Evolutionary conservation across 2,888 invertebrate genomes (phyloP).

Genomic region (Perithous albicinctus): DNA sequence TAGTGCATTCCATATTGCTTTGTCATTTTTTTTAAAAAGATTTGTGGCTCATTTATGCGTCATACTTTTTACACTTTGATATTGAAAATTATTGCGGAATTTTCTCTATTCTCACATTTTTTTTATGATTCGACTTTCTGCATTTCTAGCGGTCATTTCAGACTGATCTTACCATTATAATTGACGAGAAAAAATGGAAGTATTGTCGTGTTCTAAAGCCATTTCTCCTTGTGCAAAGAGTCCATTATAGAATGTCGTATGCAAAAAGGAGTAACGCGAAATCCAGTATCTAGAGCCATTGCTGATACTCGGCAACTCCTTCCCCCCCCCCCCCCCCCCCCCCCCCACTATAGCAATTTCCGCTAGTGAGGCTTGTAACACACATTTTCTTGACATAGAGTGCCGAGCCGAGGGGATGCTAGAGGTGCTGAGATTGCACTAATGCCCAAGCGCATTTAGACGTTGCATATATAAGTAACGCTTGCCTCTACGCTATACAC

Average conservation of each 20-base stretch:
- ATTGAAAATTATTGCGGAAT: neutral
- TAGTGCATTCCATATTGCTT: no score
- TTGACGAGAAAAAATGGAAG: neutral
- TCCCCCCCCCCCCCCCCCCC: no score
- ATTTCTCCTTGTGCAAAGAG: conserved; percentile 2
- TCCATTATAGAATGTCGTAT: conserved; percentile 10
- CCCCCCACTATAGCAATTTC: conserved; percentile 55
- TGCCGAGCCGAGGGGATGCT: conserved; percentile 8
- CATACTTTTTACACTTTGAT: neutral
- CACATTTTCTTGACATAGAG: conserved; percentile 37
- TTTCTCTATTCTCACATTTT: neutral
- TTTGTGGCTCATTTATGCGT: neutral
- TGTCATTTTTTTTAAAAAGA: no score
- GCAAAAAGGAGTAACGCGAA: conserved; percentile 45
- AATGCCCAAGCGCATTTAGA: conserved; percentile 76
- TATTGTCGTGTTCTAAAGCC: neutral
- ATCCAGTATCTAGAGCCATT: conserved; percentile 32
- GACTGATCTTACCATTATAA: neutral
- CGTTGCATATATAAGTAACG: conserved; percentile 69
- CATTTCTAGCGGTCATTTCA: neutral
- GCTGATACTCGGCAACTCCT: conserved; percentile 53
- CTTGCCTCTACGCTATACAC: conserved; percentile 53
- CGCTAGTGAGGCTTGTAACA: conserved; percentile 36
- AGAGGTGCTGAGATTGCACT: conserved; percentile 71
- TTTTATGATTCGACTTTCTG: neutral